Percentiles rank a stretch among this genome's conserved stretches.
phyloP scores from a whole-genome alignment of 2,888 invertebrate species.

The Lepidochrysops patricia region DNA sequence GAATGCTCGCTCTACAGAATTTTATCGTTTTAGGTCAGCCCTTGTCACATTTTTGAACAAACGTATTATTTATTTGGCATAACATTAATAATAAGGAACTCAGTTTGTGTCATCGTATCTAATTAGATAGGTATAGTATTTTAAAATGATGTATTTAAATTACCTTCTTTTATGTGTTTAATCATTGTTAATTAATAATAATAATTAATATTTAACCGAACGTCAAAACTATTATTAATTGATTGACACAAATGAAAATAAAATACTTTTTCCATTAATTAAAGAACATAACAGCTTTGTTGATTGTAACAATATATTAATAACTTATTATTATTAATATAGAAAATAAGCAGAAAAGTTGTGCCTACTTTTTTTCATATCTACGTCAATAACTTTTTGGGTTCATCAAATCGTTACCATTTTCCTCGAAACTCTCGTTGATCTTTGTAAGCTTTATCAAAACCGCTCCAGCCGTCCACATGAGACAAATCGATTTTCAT shows the following conservation, averaged over 20 bases:
- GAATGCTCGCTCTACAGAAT: conserved; percentile 44
- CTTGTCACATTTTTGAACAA: conserved; percentile 30
- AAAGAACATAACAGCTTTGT: no score
- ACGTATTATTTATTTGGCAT: conserved; percentile 15
- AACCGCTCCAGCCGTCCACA: neutral
- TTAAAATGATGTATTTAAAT: neutral
- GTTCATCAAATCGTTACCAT: no score
- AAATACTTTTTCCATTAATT: no score
- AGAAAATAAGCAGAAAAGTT: no score
- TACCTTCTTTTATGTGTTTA: neutral
- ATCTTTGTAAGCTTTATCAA: neutral
- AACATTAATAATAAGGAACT: conserved; percentile 6
- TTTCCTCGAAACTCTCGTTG: no score
- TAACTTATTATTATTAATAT: no score
- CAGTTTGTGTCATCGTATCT: neutral
- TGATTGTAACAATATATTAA: no score
- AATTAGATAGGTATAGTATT: neutral
- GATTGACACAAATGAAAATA: no score
- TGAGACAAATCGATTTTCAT: neutral
- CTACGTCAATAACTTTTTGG: no score
- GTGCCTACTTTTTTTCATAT: no score
- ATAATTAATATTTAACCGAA: neutral
- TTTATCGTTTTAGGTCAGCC: conserved; percentile 55
- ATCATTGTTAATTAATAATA: neutral
- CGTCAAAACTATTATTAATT: no score